A percentile compares a stretch with the other conserved stretches of the same genome.
Evolutionary conservation across 2,797 vertebrate species (phyloP).

Genomic region (Neolamprologus multifasciatus): DNA sequence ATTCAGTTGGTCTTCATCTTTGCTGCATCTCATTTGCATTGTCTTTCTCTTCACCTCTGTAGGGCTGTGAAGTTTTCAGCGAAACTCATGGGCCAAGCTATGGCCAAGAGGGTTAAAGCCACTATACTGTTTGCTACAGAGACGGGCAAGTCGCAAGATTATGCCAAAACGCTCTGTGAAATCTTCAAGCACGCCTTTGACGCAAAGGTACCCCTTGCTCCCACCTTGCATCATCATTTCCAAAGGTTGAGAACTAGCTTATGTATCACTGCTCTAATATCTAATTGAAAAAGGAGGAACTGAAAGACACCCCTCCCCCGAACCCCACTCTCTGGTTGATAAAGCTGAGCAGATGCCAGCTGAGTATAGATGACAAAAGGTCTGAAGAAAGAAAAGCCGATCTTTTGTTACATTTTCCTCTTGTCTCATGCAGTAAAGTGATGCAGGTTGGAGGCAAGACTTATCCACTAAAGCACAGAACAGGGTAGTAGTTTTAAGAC

Average conservation of each 20-base stretch:
- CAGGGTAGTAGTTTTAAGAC: slow-evolving; percentile 55
- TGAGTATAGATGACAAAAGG: slow-evolving; percentile 7
- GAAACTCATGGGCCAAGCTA: slow-evolving; percentile 97
- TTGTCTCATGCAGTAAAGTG: slow-evolving; percentile 37
- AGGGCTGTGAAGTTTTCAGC: slow-evolving; percentile 98
- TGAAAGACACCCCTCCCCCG: background rate
- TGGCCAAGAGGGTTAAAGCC: slow-evolving; percentile 98
- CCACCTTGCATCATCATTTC: slow-evolving; percentile 37
- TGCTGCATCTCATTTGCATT: background rate
- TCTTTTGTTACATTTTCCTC: slow-evolving; percentile 39
- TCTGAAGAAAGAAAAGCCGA: background rate
- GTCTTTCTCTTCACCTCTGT: background rate
- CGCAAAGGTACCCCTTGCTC: slow-evolving; percentile 84
- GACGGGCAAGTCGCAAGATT: slow-evolving; percentile 94
- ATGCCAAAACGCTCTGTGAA: slow-evolving; percentile 96
- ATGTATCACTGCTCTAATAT: background rate
- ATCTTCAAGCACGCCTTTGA: slow-evolving; percentile 99
- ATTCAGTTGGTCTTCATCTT: background rate
- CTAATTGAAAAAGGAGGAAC: slow-evolving; percentile 11
- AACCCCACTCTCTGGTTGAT: background rate
- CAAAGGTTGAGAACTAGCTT: background rate
- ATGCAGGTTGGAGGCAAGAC: slow-evolving; percentile 27
- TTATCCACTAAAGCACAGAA: slow-evolving; percentile 41
- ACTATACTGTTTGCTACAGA: slow-evolving; percentile 96
- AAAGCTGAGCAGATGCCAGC: slow-evolving; percentile 18